These are phyloP conservation scores for Mesocricetus auratus DNA, from an alignment of 2,113 vertebrate species.

Conservation along the genomic window DNA sequence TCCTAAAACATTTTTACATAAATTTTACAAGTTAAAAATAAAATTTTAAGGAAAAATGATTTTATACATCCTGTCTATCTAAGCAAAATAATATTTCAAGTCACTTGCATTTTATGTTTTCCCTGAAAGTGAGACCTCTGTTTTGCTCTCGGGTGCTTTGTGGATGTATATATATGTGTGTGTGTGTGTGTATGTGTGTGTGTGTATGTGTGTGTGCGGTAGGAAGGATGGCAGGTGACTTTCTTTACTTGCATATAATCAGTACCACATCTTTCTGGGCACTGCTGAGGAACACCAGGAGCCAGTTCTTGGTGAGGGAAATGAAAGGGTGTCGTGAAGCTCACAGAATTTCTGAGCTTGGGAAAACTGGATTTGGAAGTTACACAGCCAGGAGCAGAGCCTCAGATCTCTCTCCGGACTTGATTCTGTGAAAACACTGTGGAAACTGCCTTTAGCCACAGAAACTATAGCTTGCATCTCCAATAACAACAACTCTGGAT, in stretches of 20 bases:
- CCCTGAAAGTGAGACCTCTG: neutral
- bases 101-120: neutral
- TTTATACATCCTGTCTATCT: neutral
- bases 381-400: neutral
- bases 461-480: neutral
- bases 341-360: neutral
- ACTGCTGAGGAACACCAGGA: neutral
- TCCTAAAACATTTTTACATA: neutral
- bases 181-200: neutral
- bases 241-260: neutral
- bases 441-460: neutral
- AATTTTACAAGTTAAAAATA: neutral
- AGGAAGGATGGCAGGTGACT: neutral
- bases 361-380: neutral
- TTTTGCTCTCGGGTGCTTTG: neutral
- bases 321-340: neutral
- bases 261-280: neutral
- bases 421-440: neutral
- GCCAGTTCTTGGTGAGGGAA: neutral
- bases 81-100: neutral
- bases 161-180: neutral
- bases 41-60: neutral
- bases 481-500: neutral
- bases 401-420: neutral
- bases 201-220: neutral